phyloP scores from a whole-genome alignment of 2,113 vertebrate species.

The Cyrtonyx montezumae region DNA sequence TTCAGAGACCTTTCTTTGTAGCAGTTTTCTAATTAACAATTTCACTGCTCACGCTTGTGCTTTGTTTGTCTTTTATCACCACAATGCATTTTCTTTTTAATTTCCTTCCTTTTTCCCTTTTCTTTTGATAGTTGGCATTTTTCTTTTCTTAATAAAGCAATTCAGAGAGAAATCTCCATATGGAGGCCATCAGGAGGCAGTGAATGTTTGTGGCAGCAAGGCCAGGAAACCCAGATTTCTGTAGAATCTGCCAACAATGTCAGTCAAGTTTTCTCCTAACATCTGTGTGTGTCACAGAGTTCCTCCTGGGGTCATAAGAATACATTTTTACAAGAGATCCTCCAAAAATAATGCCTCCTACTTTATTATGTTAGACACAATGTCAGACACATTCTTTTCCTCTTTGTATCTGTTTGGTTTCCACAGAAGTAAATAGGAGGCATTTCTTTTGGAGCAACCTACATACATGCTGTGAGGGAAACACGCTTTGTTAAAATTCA shows the following conservation, averaged over 20 bases:
- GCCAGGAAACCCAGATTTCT: neutral
- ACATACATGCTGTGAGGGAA: neutral
- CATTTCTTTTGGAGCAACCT: no score
- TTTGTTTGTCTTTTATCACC: constrained; percentile 1
- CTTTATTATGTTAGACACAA: no score
- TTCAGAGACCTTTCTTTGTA: constrained; percentile 33
- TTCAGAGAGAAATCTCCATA: neutral
- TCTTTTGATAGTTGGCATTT: neutral
- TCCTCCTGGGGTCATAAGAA: neutral
- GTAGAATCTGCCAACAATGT: neutral
- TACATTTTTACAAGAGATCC: neutral
- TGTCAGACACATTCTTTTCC: no score
- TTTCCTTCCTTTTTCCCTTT: neutral
- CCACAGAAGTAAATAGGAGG: no score
- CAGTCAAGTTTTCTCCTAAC: neutral
- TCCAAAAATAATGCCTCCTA: neutral
- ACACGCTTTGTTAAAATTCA: neutral
- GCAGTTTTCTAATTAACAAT: constrained; percentile 61
- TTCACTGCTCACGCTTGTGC: constrained; percentile 6
- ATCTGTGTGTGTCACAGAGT: neutral
- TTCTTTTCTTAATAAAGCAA: neutral
- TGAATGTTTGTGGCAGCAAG: neutral
- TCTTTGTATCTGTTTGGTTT: no score
- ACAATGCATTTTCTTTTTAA: neutral
- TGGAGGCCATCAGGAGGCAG: neutral